Evolutionary conservation across 2,113 vertebrate genomes (phyloP).

Genomic region (Leuciscus idus): DNA sequence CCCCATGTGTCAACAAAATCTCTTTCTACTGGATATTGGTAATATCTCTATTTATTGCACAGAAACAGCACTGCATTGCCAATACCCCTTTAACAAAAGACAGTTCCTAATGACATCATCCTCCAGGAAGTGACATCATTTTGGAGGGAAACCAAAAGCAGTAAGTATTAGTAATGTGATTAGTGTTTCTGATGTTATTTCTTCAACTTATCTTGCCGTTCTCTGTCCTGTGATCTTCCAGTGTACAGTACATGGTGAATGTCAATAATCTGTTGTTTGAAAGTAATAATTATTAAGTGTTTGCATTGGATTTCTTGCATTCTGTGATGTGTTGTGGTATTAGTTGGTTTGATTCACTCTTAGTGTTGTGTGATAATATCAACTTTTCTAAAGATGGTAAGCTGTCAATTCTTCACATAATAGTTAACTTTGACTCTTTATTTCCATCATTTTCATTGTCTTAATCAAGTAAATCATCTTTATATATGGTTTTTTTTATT

Average conservation of each 20-base stretch:
- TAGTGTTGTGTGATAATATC: background rate
- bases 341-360: background rate
- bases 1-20: background rate
- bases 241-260: background rate
- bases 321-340: background rate
- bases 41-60: background rate
- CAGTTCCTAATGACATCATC: background rate
- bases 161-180: background rate
- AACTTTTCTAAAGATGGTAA: background rate
- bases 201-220: background rate
- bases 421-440: background rate
- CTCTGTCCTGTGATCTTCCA: background rate
- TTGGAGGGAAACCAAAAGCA: background rate
- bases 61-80: background rate
- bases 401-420: constrained; percentile 1
- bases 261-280: background rate
- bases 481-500: no score
- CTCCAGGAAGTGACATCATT: background rate
- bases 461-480: no score
- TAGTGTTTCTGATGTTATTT: background rate
- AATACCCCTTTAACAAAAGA: no score
- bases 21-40: background rate
- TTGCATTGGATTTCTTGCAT: background rate
- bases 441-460: no score
- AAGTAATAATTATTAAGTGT: background rate